phyloP scores from a whole-genome alignment of 37 sponge, comb jelly and placozoan genomes.

The Haliclona indistincta region DNA sequence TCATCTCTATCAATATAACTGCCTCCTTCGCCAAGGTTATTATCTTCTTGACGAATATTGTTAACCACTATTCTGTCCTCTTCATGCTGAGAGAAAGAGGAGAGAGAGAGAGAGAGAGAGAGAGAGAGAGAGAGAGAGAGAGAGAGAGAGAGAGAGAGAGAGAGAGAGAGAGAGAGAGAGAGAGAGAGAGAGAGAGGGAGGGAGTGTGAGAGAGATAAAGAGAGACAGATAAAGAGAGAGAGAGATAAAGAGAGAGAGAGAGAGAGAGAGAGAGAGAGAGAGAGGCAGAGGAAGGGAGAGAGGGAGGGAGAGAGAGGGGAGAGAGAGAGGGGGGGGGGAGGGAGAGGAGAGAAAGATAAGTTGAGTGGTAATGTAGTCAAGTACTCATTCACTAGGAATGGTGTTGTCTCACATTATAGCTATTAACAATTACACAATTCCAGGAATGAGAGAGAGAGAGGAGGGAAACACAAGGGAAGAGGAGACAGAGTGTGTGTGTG shows the following conservation, averaged over 20 bases:
- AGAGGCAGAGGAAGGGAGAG: too few species aligned
- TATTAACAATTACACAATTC: too few species aligned
- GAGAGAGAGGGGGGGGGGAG: background rate
- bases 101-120: background rate
- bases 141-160: background rate
- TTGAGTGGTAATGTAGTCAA: background rate
- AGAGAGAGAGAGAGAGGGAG: background rate
- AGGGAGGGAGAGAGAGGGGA: background rate
- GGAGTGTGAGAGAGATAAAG: background rate
- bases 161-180: constrained; percentile 7
- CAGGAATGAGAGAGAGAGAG: too few species aligned
- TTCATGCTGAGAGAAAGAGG: constrained; percentile 22
- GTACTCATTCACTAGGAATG: background rate
- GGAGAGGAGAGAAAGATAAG: background rate
- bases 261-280: background rate
- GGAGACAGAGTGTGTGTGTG: background rate
- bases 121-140: background rate
- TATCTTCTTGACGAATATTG: constrained; percentile 49
- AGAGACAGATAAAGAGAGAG: too few species aligned
- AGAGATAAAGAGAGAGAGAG: too few species aligned
- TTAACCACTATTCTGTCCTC: constrained; percentile 62
- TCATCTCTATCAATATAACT: constrained; percentile 71
- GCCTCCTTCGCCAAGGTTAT: too few species aligned
- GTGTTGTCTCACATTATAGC: too few species aligned
- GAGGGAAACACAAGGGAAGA: constrained; percentile 4